Percentiles rank a stretch among this genome's conserved stretches.
Conservation (phyloP, 1,140 invertebrate species). For the Chlorops oryzae region DNA sequence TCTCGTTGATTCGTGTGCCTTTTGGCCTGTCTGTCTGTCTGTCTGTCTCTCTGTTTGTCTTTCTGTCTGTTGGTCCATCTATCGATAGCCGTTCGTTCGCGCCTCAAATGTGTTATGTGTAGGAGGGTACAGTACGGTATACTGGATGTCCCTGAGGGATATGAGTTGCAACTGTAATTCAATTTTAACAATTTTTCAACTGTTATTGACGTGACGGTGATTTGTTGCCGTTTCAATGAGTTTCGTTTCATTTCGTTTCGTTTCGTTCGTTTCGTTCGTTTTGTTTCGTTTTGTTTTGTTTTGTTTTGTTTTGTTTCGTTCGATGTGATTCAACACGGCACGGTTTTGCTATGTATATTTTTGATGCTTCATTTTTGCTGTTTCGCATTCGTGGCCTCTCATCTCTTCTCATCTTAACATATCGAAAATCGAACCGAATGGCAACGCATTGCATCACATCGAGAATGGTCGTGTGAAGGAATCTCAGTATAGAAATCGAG, state of each 20-base stretch:
- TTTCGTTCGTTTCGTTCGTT: slow-evolving; percentile 18
- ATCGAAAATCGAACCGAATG: too few relatives aligned
- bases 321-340: background rate
- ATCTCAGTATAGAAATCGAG: too few relatives aligned
- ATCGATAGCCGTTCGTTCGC: background rate
- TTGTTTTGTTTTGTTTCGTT: background rate
- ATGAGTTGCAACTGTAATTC: slow-evolving; percentile 41
- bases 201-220: slow-evolving; percentile 43
- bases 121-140: too few relatives aligned
- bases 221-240: slow-evolving; percentile 27
- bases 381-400: too few relatives aligned
- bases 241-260: slow-evolving; percentile 21
- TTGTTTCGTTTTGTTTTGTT: background rate
- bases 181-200: slow-evolving; percentile 49
- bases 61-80: background rate
- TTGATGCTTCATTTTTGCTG: too few relatives aligned
- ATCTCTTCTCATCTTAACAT: too few relatives aligned
- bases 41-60: slow-evolving; percentile 30
- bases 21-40: slow-evolving; percentile 22
- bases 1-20: too few relatives aligned
- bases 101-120: too few relatives aligned
- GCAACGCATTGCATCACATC: too few relatives aligned
- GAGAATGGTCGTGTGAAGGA: too few relatives aligned
- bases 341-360: too few relatives aligned
- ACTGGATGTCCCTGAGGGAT: slow-evolving; percentile 8